phyloP scores from a whole-genome alignment of 2,113 vertebrate genomes.

The Hippopotamus amphibius region DNA sequence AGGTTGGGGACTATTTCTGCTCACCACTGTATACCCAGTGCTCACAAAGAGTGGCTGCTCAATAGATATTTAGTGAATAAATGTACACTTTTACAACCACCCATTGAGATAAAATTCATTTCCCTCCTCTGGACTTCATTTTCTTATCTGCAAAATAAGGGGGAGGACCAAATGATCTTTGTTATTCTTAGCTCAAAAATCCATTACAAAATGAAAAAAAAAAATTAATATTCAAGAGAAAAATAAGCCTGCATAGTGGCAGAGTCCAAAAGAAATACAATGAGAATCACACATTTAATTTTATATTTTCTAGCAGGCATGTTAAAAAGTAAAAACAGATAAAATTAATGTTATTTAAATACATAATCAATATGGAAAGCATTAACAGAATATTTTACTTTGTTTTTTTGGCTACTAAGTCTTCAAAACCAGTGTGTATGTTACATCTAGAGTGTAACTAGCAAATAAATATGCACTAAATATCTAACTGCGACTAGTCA shows the following conservation, averaged over 20 bases:
- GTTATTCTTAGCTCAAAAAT: background rate
- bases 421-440: background rate
- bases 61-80: background rate
- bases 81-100: background rate
- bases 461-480: background rate
- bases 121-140: background rate
- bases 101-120: background rate
- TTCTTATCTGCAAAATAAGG: background rate
- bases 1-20: background rate
- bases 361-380: background rate
- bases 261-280: background rate
- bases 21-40: background rate
- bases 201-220: background rate
- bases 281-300: background rate
- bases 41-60: background rate
- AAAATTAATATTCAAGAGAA: background rate
- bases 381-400: background rate
- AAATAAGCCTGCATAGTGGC: background rate
- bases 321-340: background rate
- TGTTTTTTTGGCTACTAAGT: background rate
- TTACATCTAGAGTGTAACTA: background rate
- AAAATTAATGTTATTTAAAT: background rate
- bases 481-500: background rate
- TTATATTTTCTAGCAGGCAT: background rate
- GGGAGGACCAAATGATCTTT: background rate